A percentile compares a stretch with the other conserved stretches of the same genome.
phyloP scores from a whole-genome alignment of 2,113 vertebrate genomes.

The Dasypus novemcinctus region DNA sequence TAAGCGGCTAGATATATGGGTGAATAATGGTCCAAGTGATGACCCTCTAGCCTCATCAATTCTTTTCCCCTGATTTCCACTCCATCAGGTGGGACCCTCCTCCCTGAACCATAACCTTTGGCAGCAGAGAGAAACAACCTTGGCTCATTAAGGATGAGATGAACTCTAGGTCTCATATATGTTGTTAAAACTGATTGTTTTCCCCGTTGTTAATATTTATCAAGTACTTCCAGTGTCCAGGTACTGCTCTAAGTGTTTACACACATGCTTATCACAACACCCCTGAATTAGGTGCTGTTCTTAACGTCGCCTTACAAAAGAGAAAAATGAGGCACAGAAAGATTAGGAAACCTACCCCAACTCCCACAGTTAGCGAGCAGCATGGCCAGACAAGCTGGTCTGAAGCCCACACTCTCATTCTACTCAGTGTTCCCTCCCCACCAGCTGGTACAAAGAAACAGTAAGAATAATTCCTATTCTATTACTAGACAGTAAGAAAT shows the following conservation, averaged over 20 bases:
- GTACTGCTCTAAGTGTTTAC: not conserved
- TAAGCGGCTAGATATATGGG: not conserved
- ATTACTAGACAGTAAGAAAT: not conserved
- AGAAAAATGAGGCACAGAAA: not conserved
- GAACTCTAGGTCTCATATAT: not conserved
- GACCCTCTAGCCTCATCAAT: not conserved
- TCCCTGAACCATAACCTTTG: not conserved
- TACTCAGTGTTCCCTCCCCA: not conserved
- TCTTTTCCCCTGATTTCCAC: not conserved
- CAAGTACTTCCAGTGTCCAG: not conserved
- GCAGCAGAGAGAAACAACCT: not conserved
- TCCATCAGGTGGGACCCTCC: not conserved
- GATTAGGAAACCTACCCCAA: not conserved
- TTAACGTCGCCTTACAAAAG: not conserved
- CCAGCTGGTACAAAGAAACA: not conserved
- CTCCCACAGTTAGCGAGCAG: not conserved
- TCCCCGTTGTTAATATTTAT: not conserved
- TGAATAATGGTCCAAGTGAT: not conserved
- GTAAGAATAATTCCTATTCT: not conserved
- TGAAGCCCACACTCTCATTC: not conserved
- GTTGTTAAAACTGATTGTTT: not conserved
- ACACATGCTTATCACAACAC: not conserved
- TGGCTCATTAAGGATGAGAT: not conserved
- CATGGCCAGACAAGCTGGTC: not conserved
- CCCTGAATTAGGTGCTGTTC: not conserved